phyloP scores from a whole-genome alignment of 2,113 vertebrate genomes.

The Mormyrus iriodes region DNA sequence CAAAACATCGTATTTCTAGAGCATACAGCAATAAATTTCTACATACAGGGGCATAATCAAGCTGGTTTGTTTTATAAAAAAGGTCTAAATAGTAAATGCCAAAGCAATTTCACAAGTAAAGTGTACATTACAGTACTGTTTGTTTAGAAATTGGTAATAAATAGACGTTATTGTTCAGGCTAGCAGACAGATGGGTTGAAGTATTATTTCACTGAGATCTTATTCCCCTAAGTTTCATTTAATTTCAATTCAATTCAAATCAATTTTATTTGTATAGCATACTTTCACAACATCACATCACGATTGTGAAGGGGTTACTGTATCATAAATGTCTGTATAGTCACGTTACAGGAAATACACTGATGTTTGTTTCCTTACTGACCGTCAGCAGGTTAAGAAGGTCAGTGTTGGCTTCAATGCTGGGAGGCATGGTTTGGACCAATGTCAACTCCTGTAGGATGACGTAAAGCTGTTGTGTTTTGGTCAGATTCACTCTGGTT shows the following conservation, averaged over 20 bases:
- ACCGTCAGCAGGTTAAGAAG: slow-evolving; percentile 82
- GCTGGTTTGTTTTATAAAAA: too few species aligned
- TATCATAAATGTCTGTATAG: background rate
- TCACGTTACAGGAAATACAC: background rate
- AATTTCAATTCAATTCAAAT: background rate
- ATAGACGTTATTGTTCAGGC: background rate
- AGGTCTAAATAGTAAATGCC: too few species aligned
- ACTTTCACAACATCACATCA: background rate
- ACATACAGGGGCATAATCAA: background rate
- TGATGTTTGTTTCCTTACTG: slow-evolving; percentile 35
- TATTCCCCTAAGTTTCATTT: background rate
- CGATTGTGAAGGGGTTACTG: background rate
- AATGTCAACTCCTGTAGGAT: slow-evolving; percentile 78
- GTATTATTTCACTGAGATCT: background rate
- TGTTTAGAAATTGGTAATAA: background rate
- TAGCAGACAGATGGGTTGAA: background rate
- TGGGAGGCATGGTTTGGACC: slow-evolving; percentile 69
- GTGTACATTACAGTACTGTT: background rate
- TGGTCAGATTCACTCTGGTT: slow-evolving; percentile 69
- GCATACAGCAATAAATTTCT: background rate
- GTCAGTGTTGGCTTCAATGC: slow-evolving; percentile 71
- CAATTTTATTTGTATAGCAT: background rate
- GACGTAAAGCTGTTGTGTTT: slow-evolving; percentile 79
- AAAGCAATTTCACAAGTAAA: too few species aligned
- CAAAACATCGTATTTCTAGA: background rate